A percentile compares a stretch with the other conserved stretches of the same genome.
Conservation (phyloP, 2,888 invertebrate species). For the Phyto melanocephala region DNA sequence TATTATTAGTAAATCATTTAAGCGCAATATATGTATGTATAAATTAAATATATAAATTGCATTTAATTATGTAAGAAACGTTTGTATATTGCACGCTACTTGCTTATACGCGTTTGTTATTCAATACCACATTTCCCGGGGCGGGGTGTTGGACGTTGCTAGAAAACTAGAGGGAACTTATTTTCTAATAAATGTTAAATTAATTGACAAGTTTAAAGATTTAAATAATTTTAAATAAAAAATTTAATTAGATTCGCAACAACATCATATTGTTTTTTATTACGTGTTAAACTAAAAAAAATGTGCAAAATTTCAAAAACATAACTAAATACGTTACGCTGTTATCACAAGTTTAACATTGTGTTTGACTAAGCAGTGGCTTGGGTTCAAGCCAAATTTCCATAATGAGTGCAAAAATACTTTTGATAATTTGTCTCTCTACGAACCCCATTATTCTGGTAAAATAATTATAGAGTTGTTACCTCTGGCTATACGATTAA, state of each 20-base stretch:
- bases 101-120: not conserved
- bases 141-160: not conserved
- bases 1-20: constrained; percentile 44
- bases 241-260: not conserved
- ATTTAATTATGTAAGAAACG: constrained; percentile 33
- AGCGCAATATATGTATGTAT: constrained; percentile 33
- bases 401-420: too few species aligned
- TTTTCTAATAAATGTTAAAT: constrained; percentile 17
- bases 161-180: not conserved
- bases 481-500: too few species aligned
- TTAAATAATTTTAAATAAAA: not conserved
- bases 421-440: too few species aligned
- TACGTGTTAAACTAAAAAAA: too few species aligned
- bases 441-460: too few species aligned
- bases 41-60: not conserved
- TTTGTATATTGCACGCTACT: not conserved
- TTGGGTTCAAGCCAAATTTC: too few species aligned
- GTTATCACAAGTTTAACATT: too few species aligned
- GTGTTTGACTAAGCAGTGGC: too few species aligned
- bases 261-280: not conserved
- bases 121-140: not conserved
- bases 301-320: too few species aligned
- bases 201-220: constrained; percentile 13
- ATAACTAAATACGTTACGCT: too few species aligned
- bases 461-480: too few species aligned